phyloP scores from a whole-genome alignment of 2,888 invertebrate genomes.

The Orchestes rusci region DNA sequence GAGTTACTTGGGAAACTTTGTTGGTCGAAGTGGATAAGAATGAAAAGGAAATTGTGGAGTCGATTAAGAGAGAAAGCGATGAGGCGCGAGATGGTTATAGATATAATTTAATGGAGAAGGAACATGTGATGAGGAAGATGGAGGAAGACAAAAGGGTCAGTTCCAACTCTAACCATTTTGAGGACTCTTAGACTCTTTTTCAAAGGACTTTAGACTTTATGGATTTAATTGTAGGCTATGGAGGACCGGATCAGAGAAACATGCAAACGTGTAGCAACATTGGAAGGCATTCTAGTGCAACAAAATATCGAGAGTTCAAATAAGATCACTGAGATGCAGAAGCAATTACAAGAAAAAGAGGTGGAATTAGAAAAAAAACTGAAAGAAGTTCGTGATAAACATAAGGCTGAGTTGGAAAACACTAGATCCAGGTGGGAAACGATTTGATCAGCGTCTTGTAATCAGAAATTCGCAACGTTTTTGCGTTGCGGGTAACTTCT shows the following conservation, averaged over 20 bases:
- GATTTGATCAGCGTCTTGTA: background rate
- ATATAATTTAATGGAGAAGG: conserved; percentile 16
- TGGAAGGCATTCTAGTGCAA: conserved; percentile 27
- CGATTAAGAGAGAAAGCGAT: conserved; percentile 58
- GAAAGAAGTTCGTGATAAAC: conserved; percentile 64
- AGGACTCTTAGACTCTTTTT: background rate
- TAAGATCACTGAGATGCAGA: conserved; percentile 25
- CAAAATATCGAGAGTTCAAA: conserved; percentile 18
- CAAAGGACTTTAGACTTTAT: too few species aligned
- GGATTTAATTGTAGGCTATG: conserved; percentile 25
- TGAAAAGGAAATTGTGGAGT: conserved; percentile 55
- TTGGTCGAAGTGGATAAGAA: conserved; percentile 49
- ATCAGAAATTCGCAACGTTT: too few species aligned
- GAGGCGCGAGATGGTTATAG: conserved; percentile 47
- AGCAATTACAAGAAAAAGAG: conserved; percentile 43
- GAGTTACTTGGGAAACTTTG: conserved; percentile 49
- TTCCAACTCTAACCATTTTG: conserved; percentile 2
- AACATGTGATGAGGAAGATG: conserved; percentile 10
- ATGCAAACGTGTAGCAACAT: conserved; percentile 13
- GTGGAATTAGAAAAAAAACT: conserved; percentile 49
- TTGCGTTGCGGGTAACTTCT: too few species aligned
- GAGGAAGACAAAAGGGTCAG: conserved; percentile 21
- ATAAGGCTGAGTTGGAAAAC: conserved; percentile 71
- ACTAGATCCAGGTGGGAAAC: conserved; percentile 48
- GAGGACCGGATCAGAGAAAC: conserved; percentile 28